These are phyloP conservation scores for Caranx melampygus DNA, from an alignment of 2,113 vertebrate genomes.

Conservation along the genomic window DNA sequence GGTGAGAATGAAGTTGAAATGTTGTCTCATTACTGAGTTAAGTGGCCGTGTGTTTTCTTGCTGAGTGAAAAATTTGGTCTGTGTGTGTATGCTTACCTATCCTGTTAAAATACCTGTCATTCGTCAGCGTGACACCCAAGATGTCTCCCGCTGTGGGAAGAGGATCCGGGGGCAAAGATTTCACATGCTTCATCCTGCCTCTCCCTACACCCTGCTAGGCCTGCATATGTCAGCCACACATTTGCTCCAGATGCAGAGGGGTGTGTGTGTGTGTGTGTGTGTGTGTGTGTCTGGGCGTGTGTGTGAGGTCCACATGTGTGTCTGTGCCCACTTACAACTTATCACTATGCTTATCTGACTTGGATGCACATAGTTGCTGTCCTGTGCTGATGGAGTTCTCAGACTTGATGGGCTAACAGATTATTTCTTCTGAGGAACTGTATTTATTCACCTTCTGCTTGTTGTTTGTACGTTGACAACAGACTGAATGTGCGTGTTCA, in stretches of 20 bases:
- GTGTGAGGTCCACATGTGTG: conserved; percentile 54
- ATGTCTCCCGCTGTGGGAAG: conserved; percentile 46
- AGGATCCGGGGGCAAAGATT: conserved; percentile 46
- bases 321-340: conserved; percentile 31
- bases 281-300: conserved; percentile 46
- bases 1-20: conserved; percentile 39
- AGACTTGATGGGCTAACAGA: neutral
- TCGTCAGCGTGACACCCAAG: conserved; percentile 62
- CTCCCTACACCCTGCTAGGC: conserved; percentile 61
- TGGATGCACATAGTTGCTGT: conserved; percentile 12
- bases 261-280: conserved; percentile 52
- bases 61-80: conserved; percentile 43
- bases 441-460: neutral
- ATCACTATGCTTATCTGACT: conserved; percentile 22
- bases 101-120: conserved; percentile 58
- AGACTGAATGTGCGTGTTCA: neutral
- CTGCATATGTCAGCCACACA: conserved; percentile 71
- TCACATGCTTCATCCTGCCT: conserved; percentile 60
- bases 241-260: conserved; percentile 78
- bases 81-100: conserved; percentile 22
- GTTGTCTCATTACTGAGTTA: conserved; percentile 14
- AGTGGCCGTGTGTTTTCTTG: conserved; percentile 46
- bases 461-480: neutral
- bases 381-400: neutral
- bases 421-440: conserved; percentile 8